A percentile compares a stretch with the other conserved stretches of the same genome.
Evolutionary conservation across 1,140 invertebrate genomes (phyloP).

Genomic region (Prorops nasuta): DNA sequence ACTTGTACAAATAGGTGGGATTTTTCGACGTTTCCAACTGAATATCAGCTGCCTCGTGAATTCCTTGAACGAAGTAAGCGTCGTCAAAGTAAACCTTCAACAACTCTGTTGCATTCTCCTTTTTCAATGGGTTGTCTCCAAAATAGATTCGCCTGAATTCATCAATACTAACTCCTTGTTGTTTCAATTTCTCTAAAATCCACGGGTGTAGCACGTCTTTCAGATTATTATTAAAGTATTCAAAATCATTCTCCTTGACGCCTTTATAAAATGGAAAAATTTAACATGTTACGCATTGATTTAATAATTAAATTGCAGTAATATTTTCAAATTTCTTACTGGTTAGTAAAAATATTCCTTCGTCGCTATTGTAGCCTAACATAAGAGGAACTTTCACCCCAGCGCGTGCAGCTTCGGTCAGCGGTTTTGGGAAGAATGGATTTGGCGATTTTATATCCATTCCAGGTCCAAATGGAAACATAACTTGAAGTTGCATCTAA

Average conservation of each 20-base stretch:
- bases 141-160: constrained; percentile 37
- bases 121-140: constrained; percentile 37
- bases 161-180: constrained; percentile 11
- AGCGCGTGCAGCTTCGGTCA: constrained; percentile 36
- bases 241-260: not conserved
- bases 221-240: constrained; percentile 6
- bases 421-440: constrained; percentile 49
- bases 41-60: constrained; percentile 45
- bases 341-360: constrained; percentile 55
- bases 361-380: constrained; percentile 60
- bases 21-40: constrained; percentile 35
- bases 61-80: constrained; percentile 46
- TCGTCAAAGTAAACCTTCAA: constrained; percentile 49
- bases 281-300: not conserved
- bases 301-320: no score
- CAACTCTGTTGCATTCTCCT: constrained; percentile 22
- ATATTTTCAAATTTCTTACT: constrained; percentile 31
- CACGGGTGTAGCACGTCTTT: constrained; percentile 3
- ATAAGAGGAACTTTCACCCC: constrained; percentile 62
- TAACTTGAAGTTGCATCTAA: constrained; percentile 17
- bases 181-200: not conserved
- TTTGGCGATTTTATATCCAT: constrained; percentile 37
- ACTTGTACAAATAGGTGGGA: constrained; percentile 56
- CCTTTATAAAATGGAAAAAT: no score
- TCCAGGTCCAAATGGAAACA: constrained; percentile 30